phyloP scores from a whole-genome alignment of 1,140 invertebrate genomes.

The Leptestheria dahalacensis region DNA sequence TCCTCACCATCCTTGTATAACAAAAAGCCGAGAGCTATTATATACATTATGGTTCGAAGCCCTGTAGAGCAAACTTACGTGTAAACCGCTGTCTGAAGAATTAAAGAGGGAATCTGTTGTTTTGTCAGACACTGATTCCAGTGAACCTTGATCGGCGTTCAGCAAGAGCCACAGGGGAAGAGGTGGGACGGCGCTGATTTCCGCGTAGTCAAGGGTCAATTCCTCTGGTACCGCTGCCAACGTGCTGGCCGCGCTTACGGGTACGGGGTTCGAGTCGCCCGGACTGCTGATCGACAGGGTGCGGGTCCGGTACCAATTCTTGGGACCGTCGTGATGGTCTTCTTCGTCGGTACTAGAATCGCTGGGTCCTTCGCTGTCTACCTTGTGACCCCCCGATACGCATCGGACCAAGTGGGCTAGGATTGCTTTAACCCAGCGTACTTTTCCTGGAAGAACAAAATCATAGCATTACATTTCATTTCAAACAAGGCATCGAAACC shows the following conservation, averaged over 20 bases:
- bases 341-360: conserved; percentile 21
- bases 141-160: conserved; percentile 72
- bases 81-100: not conserved
- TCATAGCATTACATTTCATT: not conserved
- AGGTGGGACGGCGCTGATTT: conserved; percentile 90
- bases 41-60: not conserved
- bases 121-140: conserved; percentile 21
- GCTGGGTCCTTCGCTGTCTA: conserved; percentile 18
- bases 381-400: conserved; percentile 23
- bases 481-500: not conserved
- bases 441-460: conserved; percentile 40
- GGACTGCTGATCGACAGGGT: conserved; percentile 76
- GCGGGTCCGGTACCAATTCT: conserved; percentile 59
- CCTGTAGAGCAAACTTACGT: not conserved
- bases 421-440: conserved; percentile 93
- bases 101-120: not conserved
- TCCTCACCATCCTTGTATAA: conserved; percentile 20
- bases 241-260: conserved; percentile 24
- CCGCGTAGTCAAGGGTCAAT: conserved; percentile 81
- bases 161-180: conserved; percentile 89
- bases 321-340: conserved; percentile 1
- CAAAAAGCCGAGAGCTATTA: not conserved
- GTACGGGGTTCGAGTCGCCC: conserved; percentile 21
- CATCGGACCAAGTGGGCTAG: conserved; percentile 80
- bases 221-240: conserved; percentile 60